A percentile compares a stretch with the other conserved stretches of the same genome.
Conservation (phyloP, 2,888 invertebrate species). For the Penaeus monodon region DNA sequence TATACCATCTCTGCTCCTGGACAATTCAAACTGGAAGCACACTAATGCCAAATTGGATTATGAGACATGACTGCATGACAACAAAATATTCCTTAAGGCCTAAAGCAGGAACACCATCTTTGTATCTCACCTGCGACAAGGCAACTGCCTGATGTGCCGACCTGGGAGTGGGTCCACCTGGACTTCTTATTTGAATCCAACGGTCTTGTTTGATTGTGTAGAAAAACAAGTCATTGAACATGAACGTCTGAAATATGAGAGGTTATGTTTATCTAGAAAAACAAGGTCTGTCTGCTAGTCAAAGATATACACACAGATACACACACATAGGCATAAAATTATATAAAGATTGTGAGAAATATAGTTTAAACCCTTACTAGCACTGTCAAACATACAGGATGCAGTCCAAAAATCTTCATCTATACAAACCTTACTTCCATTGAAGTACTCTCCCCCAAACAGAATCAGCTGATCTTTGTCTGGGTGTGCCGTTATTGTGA, state of each 20-base stretch:
- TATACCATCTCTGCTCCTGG: neutral
- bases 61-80: too few relatives aligned
- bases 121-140: conserved; percentile 73
- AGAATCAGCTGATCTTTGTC: conserved; percentile 88
- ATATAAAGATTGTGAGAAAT: conserved; percentile 7
- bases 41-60: too few relatives aligned
- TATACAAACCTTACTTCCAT: conserved; percentile 81
- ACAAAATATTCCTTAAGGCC: too few relatives aligned
- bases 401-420: neutral
- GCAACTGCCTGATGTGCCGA: conserved; percentile 89
- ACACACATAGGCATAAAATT: neutral
- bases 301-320: neutral
- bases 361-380: neutral
- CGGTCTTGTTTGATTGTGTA: conserved; percentile 84
- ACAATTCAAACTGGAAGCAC: neutral
- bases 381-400: neutral
- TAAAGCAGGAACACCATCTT: neutral
- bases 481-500: conserved; percentile 84
- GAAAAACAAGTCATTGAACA: conserved; percentile 87
- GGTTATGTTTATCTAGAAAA: neutral
- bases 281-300: neutral
- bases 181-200: conserved; percentile 85
- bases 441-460: conserved; percentile 92
- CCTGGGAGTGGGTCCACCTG: conserved; percentile 88
- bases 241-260: conserved; percentile 76